Conservation (phyloP, 2,113 vertebrate genomes). For the Arenaria interpres region DNA sequence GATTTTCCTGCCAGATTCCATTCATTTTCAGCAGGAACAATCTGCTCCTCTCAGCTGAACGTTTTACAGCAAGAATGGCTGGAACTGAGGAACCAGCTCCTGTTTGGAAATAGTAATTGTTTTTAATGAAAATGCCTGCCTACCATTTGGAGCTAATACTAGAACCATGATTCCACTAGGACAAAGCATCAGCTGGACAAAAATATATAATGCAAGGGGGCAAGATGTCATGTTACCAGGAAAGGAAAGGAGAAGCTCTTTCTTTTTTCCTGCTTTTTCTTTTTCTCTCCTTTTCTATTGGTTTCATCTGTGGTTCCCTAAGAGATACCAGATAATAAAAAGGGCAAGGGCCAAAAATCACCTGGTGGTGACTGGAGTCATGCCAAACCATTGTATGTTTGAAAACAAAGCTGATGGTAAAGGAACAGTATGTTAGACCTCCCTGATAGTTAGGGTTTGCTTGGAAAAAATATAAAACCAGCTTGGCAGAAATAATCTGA, state of each 20-base stretch:
- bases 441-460: conserved; percentile 35
- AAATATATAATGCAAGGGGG: conserved; percentile 49
- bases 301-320: conserved; percentile 59
- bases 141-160: conserved; percentile 68
- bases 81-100: conserved; percentile 60
- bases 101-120: conserved; percentile 68
- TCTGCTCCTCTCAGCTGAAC: conserved; percentile 71
- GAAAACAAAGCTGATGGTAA: conserved; percentile 58
- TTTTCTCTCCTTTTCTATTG: conserved; percentile 54
- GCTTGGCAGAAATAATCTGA: conserved; percentile 6
- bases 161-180: conserved; percentile 46
- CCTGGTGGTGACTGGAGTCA: conserved; percentile 70
- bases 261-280: conserved; percentile 50
- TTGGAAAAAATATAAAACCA: conserved; percentile 60
- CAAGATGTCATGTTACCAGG: conserved; percentile 2
- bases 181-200: conserved; percentile 70
- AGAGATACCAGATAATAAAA: conserved; percentile 65
- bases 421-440: conserved; percentile 45
- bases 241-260: conserved; percentile 54
- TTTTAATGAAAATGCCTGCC: conserved; percentile 60
- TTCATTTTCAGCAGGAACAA: conserved; percentile 76
- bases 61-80: conserved; percentile 67
- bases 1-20: conserved; percentile 79
- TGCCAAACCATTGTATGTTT: conserved; percentile 68
- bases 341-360: conserved; percentile 70